Base-by-base conservation (phyloP, 2,888 invertebrate genomes). In the Hyposoter dolosus region DNA sequence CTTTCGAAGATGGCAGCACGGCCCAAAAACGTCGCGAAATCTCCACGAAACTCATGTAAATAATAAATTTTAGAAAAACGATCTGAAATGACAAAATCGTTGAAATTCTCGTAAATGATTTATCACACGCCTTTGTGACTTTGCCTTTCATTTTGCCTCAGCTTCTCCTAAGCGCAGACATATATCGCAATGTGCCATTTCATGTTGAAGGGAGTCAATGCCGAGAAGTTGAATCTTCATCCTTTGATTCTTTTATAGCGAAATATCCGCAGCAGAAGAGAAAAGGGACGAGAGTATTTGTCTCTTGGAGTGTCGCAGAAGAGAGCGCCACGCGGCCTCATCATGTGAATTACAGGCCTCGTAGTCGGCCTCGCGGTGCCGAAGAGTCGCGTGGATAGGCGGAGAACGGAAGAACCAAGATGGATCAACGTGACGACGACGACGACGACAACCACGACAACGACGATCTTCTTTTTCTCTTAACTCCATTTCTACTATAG, bases 321-420 rank as follows among this genome's bases (percentile, higher is more conserved):
- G 74, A 79, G 85, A 83, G 81, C 77, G 77, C 91, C 91, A 90
- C 91, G 93, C 93, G 94, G 94, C 93, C 92, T 94, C 94, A 94
- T 94, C 93, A 93, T 87, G 90, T 87, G 93, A 92, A 94, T 94
- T 94, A 94, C 93, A 89, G 89, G 87, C 88, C 87, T 88, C 88
- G 87, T 88, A 87, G 83, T 84, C 86, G 87, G 86, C 86, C 68
- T 86, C 87, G 87, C 88, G 93, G 91, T 91, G 92, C 92, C 92
- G 89, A 90, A 92, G 92, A 93, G 93, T 93, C 93, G 93, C 93
- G 93, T 93, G 93, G 93, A 93, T 92, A 93, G 93, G 93, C 93
- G 93, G 92, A 91, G 92, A 92, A 90, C 88, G 90, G 88, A 89
- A 84, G 89, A 86, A 84, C 80, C 86, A 88, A 87, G 89, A 89